phyloP scores from a whole-genome alignment of 2,113 vertebrate species.

The Entomyzon cyanotis region DNA sequence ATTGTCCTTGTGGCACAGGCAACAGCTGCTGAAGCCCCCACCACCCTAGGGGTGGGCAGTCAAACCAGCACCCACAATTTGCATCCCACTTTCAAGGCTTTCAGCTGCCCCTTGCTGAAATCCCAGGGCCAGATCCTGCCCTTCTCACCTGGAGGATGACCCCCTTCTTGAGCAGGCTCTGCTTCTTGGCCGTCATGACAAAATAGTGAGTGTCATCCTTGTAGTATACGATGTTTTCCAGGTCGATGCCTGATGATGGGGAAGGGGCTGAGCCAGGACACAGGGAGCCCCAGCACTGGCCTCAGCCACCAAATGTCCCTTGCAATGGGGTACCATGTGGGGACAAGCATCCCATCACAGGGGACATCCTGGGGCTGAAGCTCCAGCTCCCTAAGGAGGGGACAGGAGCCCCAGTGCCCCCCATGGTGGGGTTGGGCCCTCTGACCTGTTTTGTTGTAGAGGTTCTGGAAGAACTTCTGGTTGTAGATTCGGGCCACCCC shows the following conservation, averaged over 20 bases:
- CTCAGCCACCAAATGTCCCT: background rate
- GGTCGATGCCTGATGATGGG: conserved; percentile 84
- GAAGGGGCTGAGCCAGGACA: background rate
- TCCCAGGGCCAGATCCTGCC: background rate
- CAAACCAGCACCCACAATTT: background rate
- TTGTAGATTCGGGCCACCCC: conserved; percentile 95
- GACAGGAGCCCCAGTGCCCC: fast-evolving
- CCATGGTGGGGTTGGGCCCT: fast-evolving
- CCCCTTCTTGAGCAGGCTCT: conserved; percentile 87
- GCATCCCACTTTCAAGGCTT: background rate
- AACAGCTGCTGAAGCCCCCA: background rate
- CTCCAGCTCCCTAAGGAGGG: background rate
- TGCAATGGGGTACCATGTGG: fast-evolving
- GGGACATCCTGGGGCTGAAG: background rate
- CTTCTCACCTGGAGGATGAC: conserved; percentile 86
- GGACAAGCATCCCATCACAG: background rate
- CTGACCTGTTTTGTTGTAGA: conserved; percentile 86
- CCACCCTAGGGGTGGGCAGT: too few species aligned
- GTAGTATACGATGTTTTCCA: conserved; percentile 98
- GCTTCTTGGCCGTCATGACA: conserved; percentile 98
- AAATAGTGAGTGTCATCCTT: conserved; percentile 97
- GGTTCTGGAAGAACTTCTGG: conserved; percentile 92
- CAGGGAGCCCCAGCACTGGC: background rate
- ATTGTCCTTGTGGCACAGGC: background rate
- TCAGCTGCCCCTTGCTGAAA: background rate